These are phyloP conservation scores for Caenorhabditis panamensis DNA, from an alignment of 2,888 invertebrate species.

Conservation along the genomic window DNA sequence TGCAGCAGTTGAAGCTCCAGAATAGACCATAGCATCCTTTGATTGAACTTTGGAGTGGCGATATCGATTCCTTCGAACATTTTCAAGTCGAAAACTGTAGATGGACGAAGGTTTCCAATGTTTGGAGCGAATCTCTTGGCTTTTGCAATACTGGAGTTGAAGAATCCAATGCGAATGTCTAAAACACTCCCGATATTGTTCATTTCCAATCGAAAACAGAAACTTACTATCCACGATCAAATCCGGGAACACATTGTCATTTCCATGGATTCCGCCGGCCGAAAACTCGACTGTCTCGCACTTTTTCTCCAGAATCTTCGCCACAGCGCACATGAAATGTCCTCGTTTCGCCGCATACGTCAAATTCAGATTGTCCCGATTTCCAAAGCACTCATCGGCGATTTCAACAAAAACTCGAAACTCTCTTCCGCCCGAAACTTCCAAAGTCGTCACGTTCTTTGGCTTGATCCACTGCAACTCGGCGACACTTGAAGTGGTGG, in stretches of 20 bases:
- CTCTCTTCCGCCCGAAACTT: no score
- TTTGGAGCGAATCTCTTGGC: conserved; percentile 44
- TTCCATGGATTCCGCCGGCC: no score
- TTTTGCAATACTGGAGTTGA: conserved; percentile 30
- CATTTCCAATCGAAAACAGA: neutral
- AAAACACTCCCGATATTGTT: neutral
- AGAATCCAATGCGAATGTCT: conserved; percentile 37
- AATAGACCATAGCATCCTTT: no score
- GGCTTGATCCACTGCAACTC: conserved; percentile 45
- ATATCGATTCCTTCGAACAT: conserved; percentile 37
- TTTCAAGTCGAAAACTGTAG: conserved; percentile 28
- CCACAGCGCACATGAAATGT: no score
- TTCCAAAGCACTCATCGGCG: conserved; percentile 46
- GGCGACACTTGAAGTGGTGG: conserved; percentile 41
- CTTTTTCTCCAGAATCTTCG: no score
- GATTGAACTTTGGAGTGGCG: no score
- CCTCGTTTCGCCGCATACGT: conserved; percentile 50
- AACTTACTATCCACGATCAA: conserved; percentile 22
- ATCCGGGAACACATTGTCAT: conserved; percentile 40
- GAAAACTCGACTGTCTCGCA: no score
- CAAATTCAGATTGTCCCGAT: conserved; percentile 54
- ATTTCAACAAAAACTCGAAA: conserved; percentile 52
- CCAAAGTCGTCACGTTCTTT: conserved; percentile 28
- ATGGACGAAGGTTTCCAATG: conserved; percentile 56
- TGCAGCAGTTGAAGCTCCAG: no score